Base-by-base conservation (phyloP, 2,888 invertebrate species). In the Lordiphosa andalusiaca region DNA sequence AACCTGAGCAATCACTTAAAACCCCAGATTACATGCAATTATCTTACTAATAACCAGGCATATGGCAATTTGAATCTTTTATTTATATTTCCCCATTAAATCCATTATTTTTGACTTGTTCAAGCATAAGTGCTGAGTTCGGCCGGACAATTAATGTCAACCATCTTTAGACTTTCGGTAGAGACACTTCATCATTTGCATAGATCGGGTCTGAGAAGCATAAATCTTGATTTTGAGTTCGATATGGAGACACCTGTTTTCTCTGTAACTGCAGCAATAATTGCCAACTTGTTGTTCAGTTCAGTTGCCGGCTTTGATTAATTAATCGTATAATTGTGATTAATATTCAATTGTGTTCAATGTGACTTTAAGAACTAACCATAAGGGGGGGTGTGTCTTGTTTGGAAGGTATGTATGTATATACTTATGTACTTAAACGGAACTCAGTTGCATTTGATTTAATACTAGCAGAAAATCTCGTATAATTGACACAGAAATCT, bases 241-340 rank as follows among this genome's bases (percentile, higher is more conserved):
- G 38, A 42, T 33, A 44, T 2, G 33, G 25, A 13, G 50, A 37
- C 59, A 59, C 59, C 59, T 59, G 59, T 25, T 61, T 35, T 12
- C 16, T n/a, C 30, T 9, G 2, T 21, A 9, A 16, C 10, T 25
- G 38, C 25, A 13, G 38, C 25, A 13, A 19, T 25, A 41, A 59
- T 59, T 42, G 49, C 48, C 35, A 47, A 52, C 39, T 37, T 62
- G 49, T 44, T 42, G 54, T 62, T 62, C 54, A 62, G 62, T 62
- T n/a, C 44, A 19, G 33, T 7, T 21, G 41, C 33, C 41, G 42
- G 13, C 25, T 42, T 42, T 42, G 42, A 42, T 42, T 42, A 42
- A 42, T 42, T 42, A 42, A 42, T 30, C 23, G 42, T 30, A 12
- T 42, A 25, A 42, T 12, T 42, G 42, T 30, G 30, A 62, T 62